Conservation (phyloP, 2,797 vertebrate genomes). For the Lycodopsis pacificus region DNA sequence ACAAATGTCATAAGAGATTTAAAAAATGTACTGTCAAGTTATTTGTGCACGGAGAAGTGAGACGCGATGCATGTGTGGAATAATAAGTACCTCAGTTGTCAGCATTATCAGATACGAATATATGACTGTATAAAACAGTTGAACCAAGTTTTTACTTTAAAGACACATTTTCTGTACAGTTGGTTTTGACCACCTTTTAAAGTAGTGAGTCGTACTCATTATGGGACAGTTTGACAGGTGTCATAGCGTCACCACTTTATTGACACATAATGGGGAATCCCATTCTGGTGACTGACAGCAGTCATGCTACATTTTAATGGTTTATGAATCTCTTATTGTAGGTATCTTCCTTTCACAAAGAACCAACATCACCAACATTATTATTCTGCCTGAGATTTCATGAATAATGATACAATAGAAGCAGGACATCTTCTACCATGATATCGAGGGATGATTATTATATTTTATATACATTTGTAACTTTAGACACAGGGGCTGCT, state of each 20-base stretch:
- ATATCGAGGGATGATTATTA: neutral
- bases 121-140: conserved; percentile 5
- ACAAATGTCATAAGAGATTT: neutral
- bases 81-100: conserved; percentile 1
- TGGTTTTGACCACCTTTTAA: neutral
- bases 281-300: neutral
- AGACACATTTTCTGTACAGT: neutral
- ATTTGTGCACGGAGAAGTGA: neutral
- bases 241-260: neutral
- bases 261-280: neutral
- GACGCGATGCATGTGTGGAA: neutral
- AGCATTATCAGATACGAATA: conserved; percentile 16
- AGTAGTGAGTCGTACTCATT: neutral
- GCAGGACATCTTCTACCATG: neutral
- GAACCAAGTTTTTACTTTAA: neutral
- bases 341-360: neutral
- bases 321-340: neutral
- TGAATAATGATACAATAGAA: neutral
- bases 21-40: neutral
- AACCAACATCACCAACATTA: neutral
- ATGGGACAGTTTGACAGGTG: neutral
- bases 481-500: too few species aligned
- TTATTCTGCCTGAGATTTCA: neutral
- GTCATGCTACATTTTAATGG: neutral
- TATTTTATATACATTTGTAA: neutral